Percentiles rank a stretch among this genome's conserved stretches.
These are phyloP conservation scores for Tipula unca DNA, from an alignment of 2,888 invertebrate genomes.

Conservation along the genomic window DNA sequence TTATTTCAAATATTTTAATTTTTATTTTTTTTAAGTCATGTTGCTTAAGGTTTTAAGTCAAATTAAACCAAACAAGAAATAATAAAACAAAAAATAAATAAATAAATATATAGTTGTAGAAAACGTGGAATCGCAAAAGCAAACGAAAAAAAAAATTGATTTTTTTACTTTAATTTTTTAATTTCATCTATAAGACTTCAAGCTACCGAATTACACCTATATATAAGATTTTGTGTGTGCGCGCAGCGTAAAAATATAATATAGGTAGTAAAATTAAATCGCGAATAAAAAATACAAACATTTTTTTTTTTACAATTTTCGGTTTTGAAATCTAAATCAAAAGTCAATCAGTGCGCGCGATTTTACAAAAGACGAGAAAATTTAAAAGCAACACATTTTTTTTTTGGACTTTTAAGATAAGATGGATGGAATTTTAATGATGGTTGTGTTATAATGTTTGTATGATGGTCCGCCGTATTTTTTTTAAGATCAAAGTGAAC, in stretches of 20 bases:
- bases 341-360: background rate
- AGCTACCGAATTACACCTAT: constrained; percentile 14
- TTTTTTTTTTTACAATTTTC: no score
- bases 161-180: background rate
- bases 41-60: constrained; percentile 14
- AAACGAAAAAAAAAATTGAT: background rate
- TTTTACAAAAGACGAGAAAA: background rate
- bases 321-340: background rate
- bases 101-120: background rate
- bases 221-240: background rate
- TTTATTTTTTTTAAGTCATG: background rate
- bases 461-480: background rate
- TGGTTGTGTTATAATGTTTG: background rate
- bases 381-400: background rate
- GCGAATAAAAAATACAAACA: background rate
- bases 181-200: background rate
- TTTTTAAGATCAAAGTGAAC: background rate
- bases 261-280: background rate
- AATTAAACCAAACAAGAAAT: background rate
- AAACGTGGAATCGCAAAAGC: background rate
- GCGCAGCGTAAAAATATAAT: background rate
- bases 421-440: constrained; percentile 8
- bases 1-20: background rate
- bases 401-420: background rate
- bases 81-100: background rate